Percentiles rank a stretch among this genome's conserved stretches.
Evolutionary conservation across 2,888 invertebrate species (phyloP).

Genomic region (Hipparchia sbordonii): DNA sequence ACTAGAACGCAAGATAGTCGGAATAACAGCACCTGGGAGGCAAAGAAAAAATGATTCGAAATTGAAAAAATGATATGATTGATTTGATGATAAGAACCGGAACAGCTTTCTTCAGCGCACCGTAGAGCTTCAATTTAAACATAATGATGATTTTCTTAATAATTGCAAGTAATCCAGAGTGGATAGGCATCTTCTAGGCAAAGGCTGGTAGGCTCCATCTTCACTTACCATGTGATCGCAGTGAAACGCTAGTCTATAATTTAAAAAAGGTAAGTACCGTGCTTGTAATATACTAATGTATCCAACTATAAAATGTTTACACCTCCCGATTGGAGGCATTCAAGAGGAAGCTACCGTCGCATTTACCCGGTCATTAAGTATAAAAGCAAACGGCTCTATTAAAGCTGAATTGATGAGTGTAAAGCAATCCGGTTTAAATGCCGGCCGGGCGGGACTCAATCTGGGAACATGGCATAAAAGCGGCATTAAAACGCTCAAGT

Average conservation of each 20-base stretch:
- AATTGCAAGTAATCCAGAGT: background rate
- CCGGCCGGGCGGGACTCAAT: constrained; percentile 62
- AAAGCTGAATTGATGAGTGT: constrained; percentile 68
- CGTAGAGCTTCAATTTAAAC: no score
- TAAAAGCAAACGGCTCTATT: constrained; percentile 72
- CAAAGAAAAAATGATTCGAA: no score
- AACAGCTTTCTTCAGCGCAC: no score
- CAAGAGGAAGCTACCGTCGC: constrained; percentile 44
- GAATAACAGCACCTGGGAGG: no score
- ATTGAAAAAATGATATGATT: no score
- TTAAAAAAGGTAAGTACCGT: background rate
- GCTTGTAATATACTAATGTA: constrained; percentile 21
- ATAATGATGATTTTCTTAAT: no score
- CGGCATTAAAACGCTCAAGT: constrained; percentile 59
- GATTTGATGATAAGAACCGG: no score
- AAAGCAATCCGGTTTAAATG: constrained; percentile 69
- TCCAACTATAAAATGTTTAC: constrained; percentile 18
- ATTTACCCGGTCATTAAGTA: constrained; percentile 70
- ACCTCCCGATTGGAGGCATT: constrained; percentile 26
- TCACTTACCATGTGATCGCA: no score
- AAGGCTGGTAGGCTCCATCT: no score
- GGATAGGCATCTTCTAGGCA: no score
- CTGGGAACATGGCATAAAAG: constrained; percentile 72
- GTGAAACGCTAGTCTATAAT: no score
- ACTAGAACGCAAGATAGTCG: no score